Conservation (phyloP, 2,888 invertebrate genomes). For the Cryptus viduatorius region DNA sequence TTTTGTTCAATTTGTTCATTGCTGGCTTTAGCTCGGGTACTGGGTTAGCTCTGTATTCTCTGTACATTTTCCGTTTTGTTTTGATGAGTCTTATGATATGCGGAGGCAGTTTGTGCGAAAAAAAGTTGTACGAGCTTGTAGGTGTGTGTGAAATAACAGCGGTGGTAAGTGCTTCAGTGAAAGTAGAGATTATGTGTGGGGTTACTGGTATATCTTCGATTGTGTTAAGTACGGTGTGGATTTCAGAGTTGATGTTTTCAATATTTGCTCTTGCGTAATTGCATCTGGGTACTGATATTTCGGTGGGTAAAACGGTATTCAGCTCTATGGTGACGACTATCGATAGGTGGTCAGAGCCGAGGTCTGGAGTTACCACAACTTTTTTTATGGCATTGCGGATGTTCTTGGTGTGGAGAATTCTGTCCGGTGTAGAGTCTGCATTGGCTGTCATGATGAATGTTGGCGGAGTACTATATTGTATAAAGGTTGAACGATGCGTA, state of each 20-base stretch:
- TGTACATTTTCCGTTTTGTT: constrained; percentile 19
- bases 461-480: constrained; percentile 1
- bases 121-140: constrained; percentile 5
- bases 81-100: constrained; percentile 19
- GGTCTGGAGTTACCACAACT: constrained; percentile 12
- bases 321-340: neutral
- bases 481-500: neutral
- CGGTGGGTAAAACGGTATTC: neutral
- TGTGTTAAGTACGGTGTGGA: neutral
- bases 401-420: constrained; percentile 2
- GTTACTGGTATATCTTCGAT: neutral
- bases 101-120: constrained; percentile 20
- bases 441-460: constrained; percentile 21
- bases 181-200: neutral
- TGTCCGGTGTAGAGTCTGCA: constrained; percentile 13
- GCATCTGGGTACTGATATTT: neutral
- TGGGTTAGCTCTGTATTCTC: constrained; percentile 6
- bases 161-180: neutral
- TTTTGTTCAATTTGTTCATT: constrained; percentile 30
- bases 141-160: constrained; percentile 9
- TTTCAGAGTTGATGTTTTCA: neutral
- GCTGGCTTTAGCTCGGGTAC: constrained; percentile 16
- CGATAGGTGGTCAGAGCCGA: constrained; percentile 6
- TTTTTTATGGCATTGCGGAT: constrained; percentile 2
- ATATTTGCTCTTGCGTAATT: constrained; percentile 8